These are phyloP conservation scores for Pomacea canaliculata DNA, from an alignment of 2,888 invertebrate genomes.

Conservation along the genomic window DNA sequence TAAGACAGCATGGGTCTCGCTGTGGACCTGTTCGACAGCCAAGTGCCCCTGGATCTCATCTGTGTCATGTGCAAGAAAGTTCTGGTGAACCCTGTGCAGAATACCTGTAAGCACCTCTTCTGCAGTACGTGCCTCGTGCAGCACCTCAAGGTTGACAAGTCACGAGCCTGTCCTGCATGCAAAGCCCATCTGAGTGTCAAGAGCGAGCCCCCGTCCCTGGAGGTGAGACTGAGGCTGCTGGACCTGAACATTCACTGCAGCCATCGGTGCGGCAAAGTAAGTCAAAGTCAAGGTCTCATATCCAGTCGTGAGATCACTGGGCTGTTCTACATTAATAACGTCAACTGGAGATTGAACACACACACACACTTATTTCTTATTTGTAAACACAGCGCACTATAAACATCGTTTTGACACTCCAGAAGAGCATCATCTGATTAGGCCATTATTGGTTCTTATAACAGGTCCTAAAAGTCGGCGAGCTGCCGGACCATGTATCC, in stretches of 20 bases:
- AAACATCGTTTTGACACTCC: too few relatives aligned
- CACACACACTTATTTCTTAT: too few relatives aligned
- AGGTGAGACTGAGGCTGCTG: constrained; percentile 46
- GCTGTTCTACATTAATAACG: too few relatives aligned
- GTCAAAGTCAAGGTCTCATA: not conserved
- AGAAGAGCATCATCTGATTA: too few relatives aligned
- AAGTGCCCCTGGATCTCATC: constrained; percentile 42
- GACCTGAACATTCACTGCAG: constrained; percentile 44
- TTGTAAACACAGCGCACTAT: too few relatives aligned
- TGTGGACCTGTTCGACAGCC: constrained; percentile 42
- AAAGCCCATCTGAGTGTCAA: constrained; percentile 33
- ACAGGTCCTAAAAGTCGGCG: constrained; percentile 28
- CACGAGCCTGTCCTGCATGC: constrained; percentile 46
- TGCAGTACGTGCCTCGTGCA: constrained; percentile 44
- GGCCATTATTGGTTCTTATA: too few relatives aligned
- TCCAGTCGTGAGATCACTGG: too few relatives aligned
- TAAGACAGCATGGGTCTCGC: constrained; percentile 45
- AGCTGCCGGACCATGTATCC: constrained; percentile 50
- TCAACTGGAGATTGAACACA: too few relatives aligned
- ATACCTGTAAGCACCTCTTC: constrained; percentile 49
- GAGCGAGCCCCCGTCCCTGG: constrained; percentile 38
- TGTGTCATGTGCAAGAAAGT: constrained; percentile 50
- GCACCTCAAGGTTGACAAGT: constrained; percentile 36
- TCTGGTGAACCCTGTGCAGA: constrained; percentile 49
- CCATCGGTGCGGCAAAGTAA: constrained; percentile 47